A percentile compares a stretch with the other conserved stretches of the same genome.
Evolutionary conservation across 2,797 vertebrate species (phyloP).

Genomic region (Poliocrania exsul): DNA sequence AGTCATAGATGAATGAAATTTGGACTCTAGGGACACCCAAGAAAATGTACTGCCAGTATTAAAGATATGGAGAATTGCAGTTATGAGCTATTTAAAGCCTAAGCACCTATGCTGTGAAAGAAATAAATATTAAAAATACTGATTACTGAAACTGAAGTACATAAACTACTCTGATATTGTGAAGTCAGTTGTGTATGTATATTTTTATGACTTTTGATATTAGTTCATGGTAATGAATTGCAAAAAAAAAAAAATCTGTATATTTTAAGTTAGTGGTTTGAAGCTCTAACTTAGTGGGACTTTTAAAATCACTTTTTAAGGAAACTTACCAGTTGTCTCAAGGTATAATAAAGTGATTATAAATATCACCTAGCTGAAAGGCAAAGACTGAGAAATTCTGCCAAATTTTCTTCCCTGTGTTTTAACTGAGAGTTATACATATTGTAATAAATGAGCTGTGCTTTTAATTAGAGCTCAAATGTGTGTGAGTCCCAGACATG

Average conservation of each 20-base stretch:
- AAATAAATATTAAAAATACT: neutral
- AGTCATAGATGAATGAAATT: neutral
- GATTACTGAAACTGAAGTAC: neutral
- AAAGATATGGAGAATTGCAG: neutral
- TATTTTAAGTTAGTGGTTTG: neutral
- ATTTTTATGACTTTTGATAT: neutral
- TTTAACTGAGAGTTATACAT: neutral
- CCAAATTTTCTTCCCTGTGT: neutral
- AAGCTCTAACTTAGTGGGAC: fast-evolving
- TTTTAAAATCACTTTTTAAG: neutral
- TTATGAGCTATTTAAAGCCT: neutral
- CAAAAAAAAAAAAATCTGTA: neutral
- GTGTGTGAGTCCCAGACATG: neutral
- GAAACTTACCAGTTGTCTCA: neutral
- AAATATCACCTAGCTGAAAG: neutral
- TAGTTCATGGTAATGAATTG: fast-evolving
- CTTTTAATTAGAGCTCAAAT: slow-evolving; percentile 23
- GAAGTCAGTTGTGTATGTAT: neutral
- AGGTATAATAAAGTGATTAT: neutral
- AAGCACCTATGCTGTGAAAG: neutral
- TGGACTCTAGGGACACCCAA: neutral
- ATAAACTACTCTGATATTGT: neutral
- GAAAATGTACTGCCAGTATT: neutral
- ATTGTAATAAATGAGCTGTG: neutral
- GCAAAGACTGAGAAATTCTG: neutral